Percentiles rank a stretch among this genome's conserved stretches.
Evolutionary conservation across 2,888 invertebrate species (phyloP).

Genomic region (Pilophorus perplexus): DNA sequence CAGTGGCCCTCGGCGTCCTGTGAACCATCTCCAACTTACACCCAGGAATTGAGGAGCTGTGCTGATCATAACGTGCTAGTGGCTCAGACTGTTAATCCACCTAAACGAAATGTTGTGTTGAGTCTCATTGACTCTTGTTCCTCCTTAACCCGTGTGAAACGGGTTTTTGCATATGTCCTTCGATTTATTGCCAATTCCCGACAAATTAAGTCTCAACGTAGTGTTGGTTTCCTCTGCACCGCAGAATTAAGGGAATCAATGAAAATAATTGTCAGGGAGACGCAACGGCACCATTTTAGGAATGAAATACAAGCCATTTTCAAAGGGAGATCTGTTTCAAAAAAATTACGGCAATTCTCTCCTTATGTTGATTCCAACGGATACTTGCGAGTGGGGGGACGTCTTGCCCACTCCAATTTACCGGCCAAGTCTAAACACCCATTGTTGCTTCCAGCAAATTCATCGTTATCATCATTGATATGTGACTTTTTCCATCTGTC

Average conservation of each 20-base stretch:
- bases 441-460: neutral
- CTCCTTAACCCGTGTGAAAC: neutral
- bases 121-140: neutral
- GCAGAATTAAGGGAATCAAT: neutral
- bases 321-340: neutral
- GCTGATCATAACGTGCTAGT: neutral
- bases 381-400: slow-evolving; percentile 7
- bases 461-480: neutral
- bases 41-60: neutral
- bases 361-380: neutral
- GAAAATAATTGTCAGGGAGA: neutral
- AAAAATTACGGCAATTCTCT: neutral
- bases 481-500: neutral
- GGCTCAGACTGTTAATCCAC: neutral
- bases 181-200: neutral
- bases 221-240: neutral
- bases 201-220: neutral
- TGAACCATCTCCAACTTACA: neutral
- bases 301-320: neutral
- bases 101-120: neutral
- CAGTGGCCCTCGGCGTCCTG: neutral
- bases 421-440: slow-evolving; percentile 6
- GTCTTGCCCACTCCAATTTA: neutral
- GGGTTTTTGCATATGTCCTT: neutral
- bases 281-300: neutral